Evolutionary conservation across 2,888 invertebrate species (phyloP).

Genomic region (Cryptocheilus praepositus): DNA sequence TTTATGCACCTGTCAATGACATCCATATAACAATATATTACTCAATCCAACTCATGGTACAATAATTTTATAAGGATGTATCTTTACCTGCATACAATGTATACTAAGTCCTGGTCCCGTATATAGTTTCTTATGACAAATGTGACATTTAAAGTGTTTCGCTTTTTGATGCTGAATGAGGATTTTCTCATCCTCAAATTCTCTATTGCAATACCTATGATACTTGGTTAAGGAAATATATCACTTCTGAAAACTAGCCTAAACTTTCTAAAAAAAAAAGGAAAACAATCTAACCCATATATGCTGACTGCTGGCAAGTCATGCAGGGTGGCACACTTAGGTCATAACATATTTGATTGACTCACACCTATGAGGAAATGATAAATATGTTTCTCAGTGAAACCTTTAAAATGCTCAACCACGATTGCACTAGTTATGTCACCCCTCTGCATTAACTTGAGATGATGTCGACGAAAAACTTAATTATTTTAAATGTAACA

Average conservation of each 20-base stretch:
- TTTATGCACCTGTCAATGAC: slow-evolving; percentile 89
- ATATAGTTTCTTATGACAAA: slow-evolving; percentile 99
- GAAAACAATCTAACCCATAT: background rate
- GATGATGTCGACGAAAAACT: too few species aligned
- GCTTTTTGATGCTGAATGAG: slow-evolving; percentile 99
- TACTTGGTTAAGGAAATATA: slow-evolving; percentile 76
- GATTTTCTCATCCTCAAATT: slow-evolving; percentile 99
- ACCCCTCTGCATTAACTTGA: too few species aligned
- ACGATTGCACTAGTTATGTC: background rate
- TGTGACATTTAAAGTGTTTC: slow-evolving; percentile 99
- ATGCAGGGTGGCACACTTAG: background rate
- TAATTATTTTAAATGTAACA: background rate
- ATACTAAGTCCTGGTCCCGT: slow-evolving; percentile 99
- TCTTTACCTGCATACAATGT: slow-evolving; percentile 97
- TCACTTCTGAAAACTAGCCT: slow-evolving; percentile 5
- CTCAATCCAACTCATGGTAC: background rate
- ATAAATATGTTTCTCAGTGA: background rate
- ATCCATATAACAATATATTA: slow-evolving; percentile 1
- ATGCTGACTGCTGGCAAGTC: too few species aligned
- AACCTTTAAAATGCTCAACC: background rate
- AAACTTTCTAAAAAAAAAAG: background rate
- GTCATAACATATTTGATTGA: background rate
- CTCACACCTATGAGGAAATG: background rate
- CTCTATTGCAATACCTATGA: slow-evolving; percentile 98
- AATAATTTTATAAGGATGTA: too few species aligned